These are phyloP conservation scores for Channa striata DNA, from an alignment of 2,797 vertebrate genomes.

Conservation along the genomic window DNA sequence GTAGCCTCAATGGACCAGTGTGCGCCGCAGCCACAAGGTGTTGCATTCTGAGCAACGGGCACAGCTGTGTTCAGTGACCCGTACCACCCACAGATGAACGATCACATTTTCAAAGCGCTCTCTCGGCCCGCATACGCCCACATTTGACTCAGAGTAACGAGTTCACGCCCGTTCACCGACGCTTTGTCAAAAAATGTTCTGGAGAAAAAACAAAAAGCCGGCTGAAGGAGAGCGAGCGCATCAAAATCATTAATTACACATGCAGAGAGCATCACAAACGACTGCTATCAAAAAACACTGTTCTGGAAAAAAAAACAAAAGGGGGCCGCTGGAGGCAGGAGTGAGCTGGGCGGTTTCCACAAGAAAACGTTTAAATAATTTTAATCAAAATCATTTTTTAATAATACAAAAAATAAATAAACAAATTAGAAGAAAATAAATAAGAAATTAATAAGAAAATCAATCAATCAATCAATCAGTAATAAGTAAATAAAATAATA, in stretches of 20 bases:
- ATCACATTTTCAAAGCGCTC: conserved; percentile 25
- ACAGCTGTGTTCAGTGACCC: conserved; percentile 30
- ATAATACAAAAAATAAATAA: no score
- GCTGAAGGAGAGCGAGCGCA: conserved; percentile 3
- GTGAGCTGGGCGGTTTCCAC: no score
- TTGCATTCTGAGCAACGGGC: conserved; percentile 24
- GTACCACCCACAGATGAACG: conserved; percentile 16
- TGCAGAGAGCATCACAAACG: background rate
- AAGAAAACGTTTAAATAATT: no score
- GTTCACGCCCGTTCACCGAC: background rate
- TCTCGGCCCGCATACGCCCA: background rate
- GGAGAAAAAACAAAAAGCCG: background rate
- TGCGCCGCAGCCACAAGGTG: conserved; percentile 20
- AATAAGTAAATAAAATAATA: no score
- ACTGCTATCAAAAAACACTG: background rate
- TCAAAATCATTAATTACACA: conserved; percentile 6
- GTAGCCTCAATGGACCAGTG: background rate
- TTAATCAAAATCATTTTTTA: no score
- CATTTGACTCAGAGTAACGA: conserved; percentile 16
- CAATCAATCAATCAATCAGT: no score
- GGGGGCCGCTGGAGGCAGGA: no score
- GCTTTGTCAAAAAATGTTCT: conserved; percentile 1
- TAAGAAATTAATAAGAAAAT: no score
- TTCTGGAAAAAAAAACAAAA: no score
- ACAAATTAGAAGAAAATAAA: no score